Evolutionary conservation across 2,113 vertebrate species (phyloP).

Genomic region (Pteropus alecto): DNA sequence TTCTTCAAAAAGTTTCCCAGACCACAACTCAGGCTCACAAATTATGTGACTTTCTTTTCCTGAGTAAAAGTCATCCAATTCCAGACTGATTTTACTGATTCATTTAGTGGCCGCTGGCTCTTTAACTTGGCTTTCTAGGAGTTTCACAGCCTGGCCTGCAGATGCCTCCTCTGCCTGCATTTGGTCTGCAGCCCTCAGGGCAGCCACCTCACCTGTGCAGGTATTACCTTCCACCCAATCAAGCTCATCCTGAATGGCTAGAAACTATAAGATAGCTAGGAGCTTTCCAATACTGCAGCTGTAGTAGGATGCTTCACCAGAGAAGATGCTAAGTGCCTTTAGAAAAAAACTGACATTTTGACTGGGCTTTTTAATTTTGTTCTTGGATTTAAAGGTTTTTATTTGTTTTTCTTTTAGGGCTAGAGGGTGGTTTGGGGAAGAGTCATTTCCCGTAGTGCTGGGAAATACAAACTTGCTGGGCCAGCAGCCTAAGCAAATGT

Average conservation of each 20-base stretch:
- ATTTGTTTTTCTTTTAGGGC: neutral
- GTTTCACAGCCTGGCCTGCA: neutral
- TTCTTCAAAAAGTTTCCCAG: neutral
- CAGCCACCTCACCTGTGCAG: neutral
- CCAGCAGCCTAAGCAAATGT: slow-evolving; percentile 40
- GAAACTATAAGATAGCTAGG: neutral
- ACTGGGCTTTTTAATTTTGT: neutral
- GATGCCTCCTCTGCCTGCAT: neutral
- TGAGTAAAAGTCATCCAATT: neutral
- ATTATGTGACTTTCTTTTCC: neutral
- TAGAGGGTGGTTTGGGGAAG: neutral
- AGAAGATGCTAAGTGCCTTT: neutral
- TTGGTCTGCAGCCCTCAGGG: neutral
- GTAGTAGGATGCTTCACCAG: neutral
- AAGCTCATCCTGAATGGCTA: neutral
- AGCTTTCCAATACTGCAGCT: neutral
- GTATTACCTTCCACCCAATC: neutral
- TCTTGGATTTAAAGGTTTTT: neutral
- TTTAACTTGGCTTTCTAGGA: neutral
- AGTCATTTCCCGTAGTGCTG: neutral
- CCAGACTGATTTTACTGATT: neutral
- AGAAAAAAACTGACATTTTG: neutral
- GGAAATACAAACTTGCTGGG: neutral
- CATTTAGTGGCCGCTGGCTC: neutral
- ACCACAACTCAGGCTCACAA: neutral